These are phyloP conservation scores for Drosophila virilis DNA, from an alignment of 1,140 invertebrate genomes.

Conservation along the genomic window DNA sequence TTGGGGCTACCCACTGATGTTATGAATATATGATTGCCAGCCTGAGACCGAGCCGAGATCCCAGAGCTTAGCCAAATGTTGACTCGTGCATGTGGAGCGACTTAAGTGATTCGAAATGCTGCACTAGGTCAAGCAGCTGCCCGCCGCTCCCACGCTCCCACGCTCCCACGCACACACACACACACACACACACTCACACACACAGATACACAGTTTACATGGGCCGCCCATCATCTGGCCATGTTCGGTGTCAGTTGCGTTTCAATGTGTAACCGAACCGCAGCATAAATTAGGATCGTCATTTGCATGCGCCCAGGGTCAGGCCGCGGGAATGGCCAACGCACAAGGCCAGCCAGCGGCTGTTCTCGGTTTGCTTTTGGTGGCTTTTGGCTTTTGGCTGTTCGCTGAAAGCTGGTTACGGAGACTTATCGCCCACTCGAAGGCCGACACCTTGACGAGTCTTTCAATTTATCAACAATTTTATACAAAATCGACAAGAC, in stretches of 20 bases:
- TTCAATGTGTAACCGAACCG: slow-evolving; percentile 71
- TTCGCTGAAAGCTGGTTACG: too few species aligned
- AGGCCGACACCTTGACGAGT: slow-evolving; percentile 6
- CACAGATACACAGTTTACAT: too few species aligned
- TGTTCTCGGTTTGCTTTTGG: background rate
- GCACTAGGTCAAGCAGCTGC: slow-evolving; percentile 70
- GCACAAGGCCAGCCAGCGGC: slow-evolving; percentile 31
- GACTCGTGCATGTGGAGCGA: slow-evolving; percentile 70
- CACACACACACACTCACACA: background rate
- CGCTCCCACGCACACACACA: background rate
- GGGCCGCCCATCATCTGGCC: background rate
- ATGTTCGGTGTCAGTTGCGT: slow-evolving; percentile 23
- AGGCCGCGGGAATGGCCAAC: slow-evolving; percentile 27
- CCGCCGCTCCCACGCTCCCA: slow-evolving; percentile 6
- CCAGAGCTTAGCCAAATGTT: slow-evolving; percentile 61
- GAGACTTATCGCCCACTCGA: background rate
- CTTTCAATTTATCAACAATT: slow-evolving; percentile 46
- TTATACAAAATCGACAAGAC: slow-evolving; percentile 47
- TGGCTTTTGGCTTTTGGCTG: too few species aligned
- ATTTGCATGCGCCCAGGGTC: slow-evolving; percentile 64
- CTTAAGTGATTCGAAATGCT: slow-evolving; percentile 68
- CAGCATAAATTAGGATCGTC: slow-evolving; percentile 76
- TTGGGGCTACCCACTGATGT: slow-evolving; percentile 20
- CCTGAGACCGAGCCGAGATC: slow-evolving; percentile 1
- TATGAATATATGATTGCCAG: slow-evolving; percentile 64